Percentiles rank a stretch among this genome's conserved stretches.
Conservation (phyloP, 2,113 vertebrate genomes). For the Mormyrus lacerda region DNA sequence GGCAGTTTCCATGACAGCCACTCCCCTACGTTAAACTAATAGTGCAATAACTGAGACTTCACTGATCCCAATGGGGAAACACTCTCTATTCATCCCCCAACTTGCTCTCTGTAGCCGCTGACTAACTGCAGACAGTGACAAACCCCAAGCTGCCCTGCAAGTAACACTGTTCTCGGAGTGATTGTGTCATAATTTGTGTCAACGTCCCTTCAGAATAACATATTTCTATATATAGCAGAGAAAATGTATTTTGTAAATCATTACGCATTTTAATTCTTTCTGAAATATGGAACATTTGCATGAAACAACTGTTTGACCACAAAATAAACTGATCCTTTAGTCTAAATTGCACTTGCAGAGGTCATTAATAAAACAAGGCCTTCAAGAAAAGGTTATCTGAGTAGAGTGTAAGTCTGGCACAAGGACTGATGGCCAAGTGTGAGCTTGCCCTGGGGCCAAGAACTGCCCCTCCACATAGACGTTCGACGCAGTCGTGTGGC, state of each 20-base stretch:
- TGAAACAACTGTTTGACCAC: background rate
- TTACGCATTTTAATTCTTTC: background rate
- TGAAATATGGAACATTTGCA: background rate
- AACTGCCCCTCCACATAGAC: background rate
- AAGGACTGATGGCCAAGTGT: background rate
- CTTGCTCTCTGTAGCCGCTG: too few relatives aligned
- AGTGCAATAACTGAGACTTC: background rate
- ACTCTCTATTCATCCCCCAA: too few relatives aligned
- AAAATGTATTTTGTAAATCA: slow-evolving; percentile 7
- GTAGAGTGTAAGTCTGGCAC: background rate
- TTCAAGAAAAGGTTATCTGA: background rate
- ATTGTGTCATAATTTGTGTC: background rate
- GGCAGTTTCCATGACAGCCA: background rate
- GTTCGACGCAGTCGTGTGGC: background rate
- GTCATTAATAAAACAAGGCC: slow-evolving; percentile 11
- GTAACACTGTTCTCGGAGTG: background rate
- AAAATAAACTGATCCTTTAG: background rate
- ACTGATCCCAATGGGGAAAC: too few relatives aligned
- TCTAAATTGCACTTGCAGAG: slow-evolving; percentile 21
- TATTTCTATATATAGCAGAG: background rate
- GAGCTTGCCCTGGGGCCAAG: background rate
- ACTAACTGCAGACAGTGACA: background rate
- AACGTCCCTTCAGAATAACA: background rate
- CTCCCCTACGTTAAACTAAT: background rate
- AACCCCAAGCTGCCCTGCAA: background rate